Evolutionary conservation across 1,140 invertebrate species (phyloP), one percentile per base, ranked within the genome.

Genomic region (Macrostomum lignano): DNA sequence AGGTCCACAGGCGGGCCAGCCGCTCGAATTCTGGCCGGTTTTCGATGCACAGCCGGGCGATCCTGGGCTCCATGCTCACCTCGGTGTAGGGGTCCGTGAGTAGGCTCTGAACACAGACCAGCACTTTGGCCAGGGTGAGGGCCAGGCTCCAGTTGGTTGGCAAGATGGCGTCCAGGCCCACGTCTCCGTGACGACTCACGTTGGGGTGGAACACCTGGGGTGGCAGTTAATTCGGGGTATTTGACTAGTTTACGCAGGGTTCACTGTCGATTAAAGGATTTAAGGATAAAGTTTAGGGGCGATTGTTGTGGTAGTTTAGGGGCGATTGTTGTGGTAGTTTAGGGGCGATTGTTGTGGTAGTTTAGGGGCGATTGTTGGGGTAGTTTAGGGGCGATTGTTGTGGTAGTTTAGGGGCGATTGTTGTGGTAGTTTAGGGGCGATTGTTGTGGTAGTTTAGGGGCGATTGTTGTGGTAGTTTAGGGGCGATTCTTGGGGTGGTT

Each of bases 141-240:
- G 78, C 78, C 32, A 86, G 58, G 21, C 75, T 81, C 81, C 81
- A 88, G 57, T 86, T 86, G 52, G 84, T 74, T 21, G 26, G 21
- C 47, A 79, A 74, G 46, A 88, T 78, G 9, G 75, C 82, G 58
- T 86, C 81, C 37, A 86, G 74, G 21, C 79, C 79, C 37, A 86
- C 76, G 58, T 86, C 78, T n/a, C 79, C 81, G 51, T 88, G 79
- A 7, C 79, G 66, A 17, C 76, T 82, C 20, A 91, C 72, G 55
- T 91, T 91, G 3, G 81, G 79, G 60, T 91, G 81, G 45, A 84
- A 68, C 43, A 91, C 77, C 55, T 74, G 74, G 6, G 76, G 81
- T 15, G 79, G 54, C 58, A 82, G 81, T 26, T 74, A 63, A n/a
- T 30, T 29, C 17, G 30, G 15, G 25, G 28, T 7, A 35, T 15